Evolutionary conservation across 2,888 invertebrate species (phyloP), one percentile per base, ranked within the genome.

Genomic region (Agapostemon virescens): DNA sequence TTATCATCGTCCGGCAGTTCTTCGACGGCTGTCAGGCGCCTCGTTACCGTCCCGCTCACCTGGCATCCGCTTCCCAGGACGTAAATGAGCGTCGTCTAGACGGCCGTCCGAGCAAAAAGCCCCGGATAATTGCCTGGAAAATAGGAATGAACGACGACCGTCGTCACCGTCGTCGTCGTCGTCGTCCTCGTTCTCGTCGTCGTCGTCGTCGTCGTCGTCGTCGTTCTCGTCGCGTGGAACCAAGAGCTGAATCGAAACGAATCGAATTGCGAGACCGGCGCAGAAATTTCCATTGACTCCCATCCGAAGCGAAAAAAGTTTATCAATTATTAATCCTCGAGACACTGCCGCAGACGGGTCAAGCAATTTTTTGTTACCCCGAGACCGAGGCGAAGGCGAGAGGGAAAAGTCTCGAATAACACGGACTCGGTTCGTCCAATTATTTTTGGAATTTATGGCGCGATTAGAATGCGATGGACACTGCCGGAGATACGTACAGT

Each of bases 31-130:
- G 83, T 72, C 76, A 67, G 74, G 68, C 83, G 74, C 76, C 82
- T 79, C 71, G 79, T 83, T 82, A 82, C 74, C 58, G 74, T 40
- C 69, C 40, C 15, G 68, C 42, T 74, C 45, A 74, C 75, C 75
- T 82, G 82, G 33, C 63, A 20, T 79, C 73, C 70, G 70, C 70
- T 77, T 71, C 77, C 68, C 45, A 38, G 66, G 69, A 74, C 79
- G 77, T 79, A 77, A 76, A 79, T 66, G 75, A 82, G 74, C 75
- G 68, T 66, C 78, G 83, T 79, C 79, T 79, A 82, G 81, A 79
- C 82, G 58, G 23, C 15, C 36, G 40, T 17, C 23, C 49, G 61
- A 26, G 40, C 68, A 83, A 82, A 75, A 79, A 73, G 20, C 36
- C 68, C 9, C 45, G 38, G 76, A 69, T 79, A 83, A 82, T 83